Percentiles rank a stretch among this genome's conserved stretches.
These are phyloP conservation scores for Paralvinella palmiformis DNA, from an alignment of 1,140 invertebrate genomes.

Conservation along the genomic window DNA sequence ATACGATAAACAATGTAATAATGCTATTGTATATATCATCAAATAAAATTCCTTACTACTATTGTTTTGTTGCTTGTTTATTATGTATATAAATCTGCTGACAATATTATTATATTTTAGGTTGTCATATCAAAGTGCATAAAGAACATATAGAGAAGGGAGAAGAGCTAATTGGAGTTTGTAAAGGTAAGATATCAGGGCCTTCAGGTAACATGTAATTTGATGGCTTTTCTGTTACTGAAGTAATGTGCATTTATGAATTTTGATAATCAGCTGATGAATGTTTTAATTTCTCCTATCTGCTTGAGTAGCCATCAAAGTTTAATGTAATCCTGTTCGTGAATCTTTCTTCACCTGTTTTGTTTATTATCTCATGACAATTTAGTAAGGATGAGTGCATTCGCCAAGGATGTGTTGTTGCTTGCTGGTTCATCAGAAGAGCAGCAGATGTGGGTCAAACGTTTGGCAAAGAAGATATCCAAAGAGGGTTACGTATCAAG, in stretches of 20 bases:
- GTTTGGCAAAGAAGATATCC: slow-evolving; percentile 85
- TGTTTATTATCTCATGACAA: not conserved
- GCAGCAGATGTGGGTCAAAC: slow-evolving; percentile 86
- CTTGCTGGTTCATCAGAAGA: slow-evolving; percentile 77
- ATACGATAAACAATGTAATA: not conserved
- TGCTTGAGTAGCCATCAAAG: not conserved
- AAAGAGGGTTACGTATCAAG: slow-evolving; percentile 66
- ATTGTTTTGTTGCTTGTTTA: not conserved
- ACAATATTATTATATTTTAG: slow-evolving; percentile 52
- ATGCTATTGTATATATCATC: not conserved
- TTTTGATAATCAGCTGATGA: not conserved
- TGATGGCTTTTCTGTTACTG: not conserved
- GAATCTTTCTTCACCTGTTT: not conserved
- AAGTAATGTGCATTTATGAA: not conserved
- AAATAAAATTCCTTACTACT: not conserved
- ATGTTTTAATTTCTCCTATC: not conserved
- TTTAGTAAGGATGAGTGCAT: slow-evolving; percentile 81
- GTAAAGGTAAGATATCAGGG: slow-evolving; percentile 36
- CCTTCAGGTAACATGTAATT: not conserved
- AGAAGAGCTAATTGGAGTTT: slow-evolving; percentile 47
- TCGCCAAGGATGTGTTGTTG: slow-evolving; percentile 84
- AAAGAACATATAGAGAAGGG: slow-evolving; percentile 75
- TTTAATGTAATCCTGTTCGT: not conserved
- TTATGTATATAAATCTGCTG: no score
- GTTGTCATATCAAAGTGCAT: slow-evolving; percentile 93